Evolutionary conservation across 1,140 invertebrate species (phyloP), one percentile per base, ranked within the genome.

Genomic region (Heliconius melpomene): DNA sequence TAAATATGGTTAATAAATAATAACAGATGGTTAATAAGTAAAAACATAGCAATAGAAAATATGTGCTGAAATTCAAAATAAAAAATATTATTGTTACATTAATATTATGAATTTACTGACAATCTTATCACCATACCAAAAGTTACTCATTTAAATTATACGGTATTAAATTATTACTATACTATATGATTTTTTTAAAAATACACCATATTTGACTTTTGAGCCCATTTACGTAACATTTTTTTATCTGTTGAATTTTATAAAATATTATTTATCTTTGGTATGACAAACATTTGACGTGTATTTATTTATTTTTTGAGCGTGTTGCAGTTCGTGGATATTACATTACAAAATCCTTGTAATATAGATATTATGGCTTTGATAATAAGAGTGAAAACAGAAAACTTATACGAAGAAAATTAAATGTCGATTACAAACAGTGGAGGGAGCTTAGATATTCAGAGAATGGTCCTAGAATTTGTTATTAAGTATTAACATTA

Each of bases 361-460:
- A 66, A 66, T 66, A 66, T 66, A 29, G 26, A 16, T 66, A 29
- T 72, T 72, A 72, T 23, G 36, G 6, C 16, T 38, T 8, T 72
- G 9, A n/a, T 6, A 72, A 81, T 82, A 82, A 79, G 79, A 83
- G 75, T 78, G 66, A 83, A 81, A 79, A 79, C 36, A 20, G 36
- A 72, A 72, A 36, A 18, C 60, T 66, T 72, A 72, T 20, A 7
- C 20, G 2, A 72, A 72, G 77, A 81, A 73, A 82, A 82, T 81
- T 86, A 84, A 73, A 78, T 75, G 79, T 78, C 79, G 75, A 84
- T 79, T 79, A 72, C 78, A 83, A 79, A 81, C 76, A 77, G 88
- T 89, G 88, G 90, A 86, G 89, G 90, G 90, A 89, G 87, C 81
- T 85, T 81, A 73, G 80, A 84, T 83, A 85, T 81, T 85, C 85